Conservation (phyloP, 2,888 invertebrate species). For the Dynastes tityus region DNA sequence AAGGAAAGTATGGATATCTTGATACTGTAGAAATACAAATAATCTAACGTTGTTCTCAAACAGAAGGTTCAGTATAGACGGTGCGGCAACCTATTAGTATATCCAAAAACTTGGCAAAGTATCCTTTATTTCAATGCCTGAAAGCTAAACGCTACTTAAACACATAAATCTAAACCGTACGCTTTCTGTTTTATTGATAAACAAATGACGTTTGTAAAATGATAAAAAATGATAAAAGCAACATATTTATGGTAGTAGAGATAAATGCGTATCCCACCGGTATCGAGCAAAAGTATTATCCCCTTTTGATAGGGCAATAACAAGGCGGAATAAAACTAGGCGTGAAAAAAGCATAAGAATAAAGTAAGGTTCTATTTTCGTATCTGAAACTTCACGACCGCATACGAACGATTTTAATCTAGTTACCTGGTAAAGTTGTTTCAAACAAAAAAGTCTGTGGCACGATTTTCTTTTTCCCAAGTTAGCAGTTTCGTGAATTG, state of each 20-base stretch:
- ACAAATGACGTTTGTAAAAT: slow-evolving; percentile 6
- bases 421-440: neutral
- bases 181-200: slow-evolving; percentile 9
- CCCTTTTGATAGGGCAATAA: slow-evolving; percentile 2
- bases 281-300: neutral
- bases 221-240: slow-evolving; percentile 13
- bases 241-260: slow-evolving; percentile 11
- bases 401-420: slow-evolving; percentile 14
- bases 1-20: no score
- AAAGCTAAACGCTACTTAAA: neutral
- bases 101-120: neutral
- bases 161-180: neutral
- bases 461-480: neutral
- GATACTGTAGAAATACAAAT: no score
- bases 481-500: slow-evolving; percentile 3
- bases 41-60: no score
- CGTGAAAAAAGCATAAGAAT: neutral
- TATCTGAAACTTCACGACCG: slow-evolving; percentile 4
- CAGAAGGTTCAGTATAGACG: no score
- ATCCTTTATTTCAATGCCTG: neutral
- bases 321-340: neutral
- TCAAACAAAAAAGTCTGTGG: neutral
- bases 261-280: slow-evolving; percentile 2
- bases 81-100: no score
- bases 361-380: slow-evolving; percentile 19